These are phyloP conservation scores for Elachura formosa DNA, from an alignment of 2,113 vertebrate genomes.

Conservation along the genomic window DNA sequence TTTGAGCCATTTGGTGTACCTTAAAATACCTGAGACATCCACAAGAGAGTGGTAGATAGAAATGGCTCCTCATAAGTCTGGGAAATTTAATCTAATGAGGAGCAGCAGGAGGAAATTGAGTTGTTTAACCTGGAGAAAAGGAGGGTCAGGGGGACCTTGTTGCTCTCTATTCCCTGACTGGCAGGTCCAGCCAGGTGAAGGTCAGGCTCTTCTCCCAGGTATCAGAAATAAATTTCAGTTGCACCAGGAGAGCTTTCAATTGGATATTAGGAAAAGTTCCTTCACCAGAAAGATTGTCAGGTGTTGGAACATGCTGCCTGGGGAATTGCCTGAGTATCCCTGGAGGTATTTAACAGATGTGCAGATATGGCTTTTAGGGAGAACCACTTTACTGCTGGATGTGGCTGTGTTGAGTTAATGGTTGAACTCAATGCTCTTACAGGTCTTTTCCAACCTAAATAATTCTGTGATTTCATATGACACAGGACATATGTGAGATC, in stretches of 20 bases:
- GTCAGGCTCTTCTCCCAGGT: not conserved
- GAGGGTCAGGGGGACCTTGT: accelerated
- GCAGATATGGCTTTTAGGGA: not conserved
- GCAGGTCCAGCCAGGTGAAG: not conserved
- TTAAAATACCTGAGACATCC: not conserved
- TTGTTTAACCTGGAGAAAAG: not conserved
- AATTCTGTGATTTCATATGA: not conserved
- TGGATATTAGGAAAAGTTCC: too few relatives aligned
- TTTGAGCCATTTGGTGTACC: not conserved
- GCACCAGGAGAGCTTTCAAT: not conserved
- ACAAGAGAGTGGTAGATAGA: not conserved
- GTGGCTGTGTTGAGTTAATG: not conserved
- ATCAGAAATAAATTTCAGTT: not conserved
- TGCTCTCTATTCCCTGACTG: not conserved
- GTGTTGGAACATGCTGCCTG: not conserved
- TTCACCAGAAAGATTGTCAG: not conserved
- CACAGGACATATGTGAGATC: not conserved
- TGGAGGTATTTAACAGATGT: not conserved
- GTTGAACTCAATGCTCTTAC: not conserved
- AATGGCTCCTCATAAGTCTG: not conserved
- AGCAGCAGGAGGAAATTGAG: not conserved
- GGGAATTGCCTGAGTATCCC: not conserved
- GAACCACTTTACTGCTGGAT: not conserved
- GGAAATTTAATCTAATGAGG: not conserved
- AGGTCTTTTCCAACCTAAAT: not conserved